phyloP scores from a whole-genome alignment of 2,113 vertebrate species.

The Pyxicephalus adspersus region DNA sequence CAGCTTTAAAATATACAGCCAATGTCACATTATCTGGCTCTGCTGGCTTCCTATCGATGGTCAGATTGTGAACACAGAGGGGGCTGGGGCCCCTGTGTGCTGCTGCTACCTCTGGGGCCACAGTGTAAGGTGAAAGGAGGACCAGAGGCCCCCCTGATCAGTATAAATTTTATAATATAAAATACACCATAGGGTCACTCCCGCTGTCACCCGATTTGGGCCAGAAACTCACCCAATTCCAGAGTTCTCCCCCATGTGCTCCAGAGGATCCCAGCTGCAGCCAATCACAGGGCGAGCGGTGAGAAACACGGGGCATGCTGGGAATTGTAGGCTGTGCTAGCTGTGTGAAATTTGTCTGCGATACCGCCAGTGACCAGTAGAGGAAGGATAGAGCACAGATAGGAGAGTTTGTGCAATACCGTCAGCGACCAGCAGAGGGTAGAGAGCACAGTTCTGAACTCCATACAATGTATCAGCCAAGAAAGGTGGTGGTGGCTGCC shows the following conservation, averaged over 20 bases:
- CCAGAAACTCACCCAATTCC: constrained; percentile 3
- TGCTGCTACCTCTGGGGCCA: background rate
- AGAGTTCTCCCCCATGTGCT: constrained; percentile 30
- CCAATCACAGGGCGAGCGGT: constrained; percentile 3
- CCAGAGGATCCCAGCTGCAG: background rate
- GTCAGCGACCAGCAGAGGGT: too few relatives aligned
- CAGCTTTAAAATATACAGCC: too few relatives aligned
- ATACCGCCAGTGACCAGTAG: background rate
- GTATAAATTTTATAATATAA: background rate
- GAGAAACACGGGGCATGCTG: background rate
- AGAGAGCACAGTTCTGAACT: too few relatives aligned
- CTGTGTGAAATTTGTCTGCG: too few relatives aligned
- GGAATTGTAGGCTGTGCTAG: background rate
- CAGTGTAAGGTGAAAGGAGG: background rate
- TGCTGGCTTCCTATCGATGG: too few relatives aligned
- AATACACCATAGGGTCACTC: background rate
- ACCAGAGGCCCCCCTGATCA: background rate
- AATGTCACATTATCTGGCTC: too few relatives aligned
- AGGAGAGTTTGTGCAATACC: too few relatives aligned
- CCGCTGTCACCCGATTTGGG: background rate
- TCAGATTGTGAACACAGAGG: too few relatives aligned
- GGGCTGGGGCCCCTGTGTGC: background rate
- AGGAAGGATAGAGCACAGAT: background rate
- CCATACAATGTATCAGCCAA: too few relatives aligned
- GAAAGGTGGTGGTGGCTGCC: too few relatives aligned